These are phyloP conservation scores for Papio anubis DNA, from an alignment of 2,113 vertebrate species.

Conservation along the genomic window DNA sequence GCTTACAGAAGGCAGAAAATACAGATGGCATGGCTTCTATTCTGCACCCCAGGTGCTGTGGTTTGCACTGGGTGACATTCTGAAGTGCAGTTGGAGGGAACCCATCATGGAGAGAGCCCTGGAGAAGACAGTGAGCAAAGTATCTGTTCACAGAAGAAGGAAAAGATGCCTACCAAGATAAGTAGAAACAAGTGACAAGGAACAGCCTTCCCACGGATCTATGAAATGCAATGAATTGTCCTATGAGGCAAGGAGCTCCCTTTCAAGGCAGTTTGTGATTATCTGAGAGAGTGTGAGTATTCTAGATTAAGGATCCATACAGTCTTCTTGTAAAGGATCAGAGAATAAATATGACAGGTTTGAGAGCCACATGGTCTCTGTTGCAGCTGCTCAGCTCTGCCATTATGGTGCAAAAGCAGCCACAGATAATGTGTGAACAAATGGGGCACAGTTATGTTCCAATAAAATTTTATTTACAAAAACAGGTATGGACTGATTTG, in stretches of 20 bases:
- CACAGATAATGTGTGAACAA: background rate
- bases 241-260: background rate
- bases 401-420: background rate
- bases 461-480: background rate
- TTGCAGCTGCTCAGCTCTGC: too few relatives aligned
- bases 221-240: fast-evolving
- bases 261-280: background rate
- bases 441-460: background rate
- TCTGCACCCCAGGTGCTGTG: background rate
- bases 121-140: background rate
- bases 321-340: background rate
- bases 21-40: background rate
- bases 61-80: background rate
- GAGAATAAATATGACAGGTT: background rate
- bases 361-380: background rate
- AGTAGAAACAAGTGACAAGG: background rate
- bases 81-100: background rate
- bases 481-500: background rate
- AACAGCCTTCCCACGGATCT: background rate
- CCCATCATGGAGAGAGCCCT: background rate
- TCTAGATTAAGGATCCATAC: background rate
- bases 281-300: background rate
- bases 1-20: background rate
- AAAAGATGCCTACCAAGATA: background rate
- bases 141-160: background rate